Evolutionary conservation across 2,888 invertebrate species (phyloP).

Genomic region (Cheilosia impressa): DNA sequence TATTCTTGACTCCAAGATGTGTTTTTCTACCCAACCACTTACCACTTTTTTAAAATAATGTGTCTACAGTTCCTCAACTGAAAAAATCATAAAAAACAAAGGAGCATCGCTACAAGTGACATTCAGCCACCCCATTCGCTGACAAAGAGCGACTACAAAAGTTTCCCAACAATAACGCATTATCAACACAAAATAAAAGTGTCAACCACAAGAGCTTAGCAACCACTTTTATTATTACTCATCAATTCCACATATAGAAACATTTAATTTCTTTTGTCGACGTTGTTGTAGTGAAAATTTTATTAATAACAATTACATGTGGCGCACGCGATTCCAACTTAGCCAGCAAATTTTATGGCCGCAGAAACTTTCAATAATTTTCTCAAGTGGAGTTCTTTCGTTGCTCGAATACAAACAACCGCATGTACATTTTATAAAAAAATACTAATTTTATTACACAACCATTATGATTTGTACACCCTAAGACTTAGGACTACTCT

Average conservation of each 20-base stretch:
- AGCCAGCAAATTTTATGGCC: conserved; percentile 29
- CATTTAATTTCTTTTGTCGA: conserved; percentile 27
- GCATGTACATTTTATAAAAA: not conserved
- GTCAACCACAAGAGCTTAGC: conserved; percentile 5
- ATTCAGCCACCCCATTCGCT: too few relatives aligned
- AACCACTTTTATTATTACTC: conserved; percentile 17
- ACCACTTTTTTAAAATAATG: too few relatives aligned
- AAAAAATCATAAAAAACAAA: too few relatives aligned
- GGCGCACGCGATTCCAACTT: conserved; percentile 25
- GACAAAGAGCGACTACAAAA: not conserved
- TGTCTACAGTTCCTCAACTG: too few relatives aligned
- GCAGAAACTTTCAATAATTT: conserved; percentile 47
- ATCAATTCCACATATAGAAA: conserved; percentile 5
- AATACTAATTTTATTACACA: conserved; percentile 55
- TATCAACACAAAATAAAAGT: conserved; percentile 5
- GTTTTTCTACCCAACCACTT: too few relatives aligned
- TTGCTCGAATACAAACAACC: not conserved
- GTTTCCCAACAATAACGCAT: not conserved
- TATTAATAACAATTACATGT: conserved; percentile 36
- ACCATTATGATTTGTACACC: conserved; percentile 43
- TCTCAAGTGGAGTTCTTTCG: conserved; percentile 15
- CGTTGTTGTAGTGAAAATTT: conserved; percentile 9
- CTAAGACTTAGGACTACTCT: not conserved
- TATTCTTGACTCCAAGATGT: too few relatives aligned
- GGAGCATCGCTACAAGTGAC: too few relatives aligned